Evolutionary conservation across 2,888 invertebrate genomes (phyloP).

Genomic region (Sinotaia quadrata): DNA sequence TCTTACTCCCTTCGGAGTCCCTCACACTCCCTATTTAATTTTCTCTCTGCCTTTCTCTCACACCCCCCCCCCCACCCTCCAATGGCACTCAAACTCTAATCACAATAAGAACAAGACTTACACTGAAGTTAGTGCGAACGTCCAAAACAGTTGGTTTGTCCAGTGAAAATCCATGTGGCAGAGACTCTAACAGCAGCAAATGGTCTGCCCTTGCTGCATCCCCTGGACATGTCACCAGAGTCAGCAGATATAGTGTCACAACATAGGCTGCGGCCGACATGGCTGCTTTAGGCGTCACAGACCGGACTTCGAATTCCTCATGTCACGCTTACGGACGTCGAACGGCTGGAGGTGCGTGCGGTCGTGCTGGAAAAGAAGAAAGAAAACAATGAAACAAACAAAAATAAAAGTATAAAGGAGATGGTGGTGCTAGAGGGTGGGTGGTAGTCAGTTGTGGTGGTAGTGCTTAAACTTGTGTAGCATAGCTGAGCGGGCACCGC

Average conservation of each 20-base stretch:
- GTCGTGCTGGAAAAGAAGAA: too few relatives aligned
- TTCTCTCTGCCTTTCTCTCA: conserved; percentile 2
- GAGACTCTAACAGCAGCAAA: conserved; percentile 31
- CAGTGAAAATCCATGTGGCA: conserved; percentile 26
- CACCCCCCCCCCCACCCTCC: conserved; percentile 6
- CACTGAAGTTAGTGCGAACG: conserved; percentile 35
- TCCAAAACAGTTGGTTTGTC: conserved; percentile 22
- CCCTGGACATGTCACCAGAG: conserved; percentile 11
- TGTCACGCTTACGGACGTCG: too few relatives aligned
- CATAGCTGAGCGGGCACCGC: too few relatives aligned
- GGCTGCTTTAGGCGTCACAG: neutral
- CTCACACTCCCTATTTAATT: neutral
- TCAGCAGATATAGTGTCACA: conserved; percentile 13
- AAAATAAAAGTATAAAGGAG: too few relatives aligned
- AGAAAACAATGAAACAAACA: too few relatives aligned
- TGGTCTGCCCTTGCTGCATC: conserved; percentile 24
- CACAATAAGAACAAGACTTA: conserved; percentile 19
- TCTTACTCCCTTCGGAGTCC: neutral
- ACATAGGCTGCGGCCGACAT: conserved; percentile 12
- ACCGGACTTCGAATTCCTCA: too few relatives aligned
- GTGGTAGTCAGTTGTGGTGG: too few relatives aligned
- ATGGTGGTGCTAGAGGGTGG: too few relatives aligned
- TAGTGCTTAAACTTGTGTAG: too few relatives aligned
- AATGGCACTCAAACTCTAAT: neutral
- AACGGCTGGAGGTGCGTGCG: too few relatives aligned